These are phyloP conservation scores for Malthinus flaveolus DNA, from an alignment of 2,888 invertebrate species.

Conservation along the genomic window DNA sequence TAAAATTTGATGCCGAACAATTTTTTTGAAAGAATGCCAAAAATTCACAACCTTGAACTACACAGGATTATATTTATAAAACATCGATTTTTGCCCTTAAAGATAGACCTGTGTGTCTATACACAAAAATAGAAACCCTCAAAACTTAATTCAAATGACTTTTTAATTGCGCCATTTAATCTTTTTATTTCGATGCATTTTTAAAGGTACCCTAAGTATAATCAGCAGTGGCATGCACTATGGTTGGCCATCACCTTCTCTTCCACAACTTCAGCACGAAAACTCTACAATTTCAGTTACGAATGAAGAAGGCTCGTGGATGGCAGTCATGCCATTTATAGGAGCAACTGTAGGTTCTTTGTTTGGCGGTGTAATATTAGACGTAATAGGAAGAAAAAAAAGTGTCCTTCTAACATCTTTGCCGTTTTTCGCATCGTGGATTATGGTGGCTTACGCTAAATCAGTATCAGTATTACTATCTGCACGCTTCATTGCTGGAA, in stretches of 20 bases:
- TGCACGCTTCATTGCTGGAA: conserved; percentile 58
- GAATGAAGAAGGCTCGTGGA: conserved; percentile 62
- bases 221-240: conserved; percentile 51
- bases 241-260: conserved; percentile 66
- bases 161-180: no score
- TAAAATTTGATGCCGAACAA: no score
- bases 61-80: not conserved
- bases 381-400: conserved; percentile 69
- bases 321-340: conserved; percentile 65
- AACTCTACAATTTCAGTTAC: conserved; percentile 56
- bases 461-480: conserved; percentile 61
- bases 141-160: no score
- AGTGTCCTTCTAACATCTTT: conserved; percentile 64
- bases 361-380: conserved; percentile 65
- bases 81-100: no score
- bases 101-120: no score
- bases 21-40: not conserved
- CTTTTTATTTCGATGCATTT: not conserved
- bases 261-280: conserved; percentile 57
- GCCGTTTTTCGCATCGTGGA: conserved; percentile 66
- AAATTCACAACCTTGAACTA: not conserved
- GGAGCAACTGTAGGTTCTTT: conserved; percentile 65
- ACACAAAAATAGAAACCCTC: no score
- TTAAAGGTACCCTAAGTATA: conserved; percentile 49
- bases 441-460: conserved; percentile 63